phyloP scores from a whole-genome alignment of 1,140 invertebrate genomes.

The Pogonognathellus flavescens region DNA sequence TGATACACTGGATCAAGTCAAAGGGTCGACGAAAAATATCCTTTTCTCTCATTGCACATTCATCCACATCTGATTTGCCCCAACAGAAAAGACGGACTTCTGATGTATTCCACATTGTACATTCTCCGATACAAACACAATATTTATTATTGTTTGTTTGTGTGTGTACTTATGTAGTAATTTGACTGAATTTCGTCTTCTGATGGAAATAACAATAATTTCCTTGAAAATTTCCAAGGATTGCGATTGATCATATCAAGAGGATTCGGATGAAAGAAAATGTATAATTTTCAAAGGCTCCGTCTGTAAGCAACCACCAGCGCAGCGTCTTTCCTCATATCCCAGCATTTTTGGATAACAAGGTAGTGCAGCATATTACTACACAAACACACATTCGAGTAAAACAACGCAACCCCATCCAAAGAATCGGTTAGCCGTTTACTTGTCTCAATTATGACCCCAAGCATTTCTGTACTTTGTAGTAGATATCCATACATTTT shows the following conservation, averaged over 20 bases:
- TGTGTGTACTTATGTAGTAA: not conserved
- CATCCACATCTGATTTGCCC: not conserved
- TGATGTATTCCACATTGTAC: not conserved
- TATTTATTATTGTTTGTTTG: not conserved
- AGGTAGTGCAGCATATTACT: not conserved
- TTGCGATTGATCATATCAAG: slow-evolving; percentile 35
- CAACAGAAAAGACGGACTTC: not conserved
- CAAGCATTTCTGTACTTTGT: slow-evolving; percentile 6
- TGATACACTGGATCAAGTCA: not conserved
- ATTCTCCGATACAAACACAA: not conserved
- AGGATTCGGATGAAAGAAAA: slow-evolving; percentile 25
- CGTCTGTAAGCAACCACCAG: not conserved
- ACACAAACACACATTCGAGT: not conserved
- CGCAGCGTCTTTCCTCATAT: not conserved
- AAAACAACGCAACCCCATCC: slow-evolving; percentile 4
- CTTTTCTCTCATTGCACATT: not conserved
- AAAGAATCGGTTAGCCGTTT: slow-evolving; percentile 4
- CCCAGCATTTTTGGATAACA: not conserved
- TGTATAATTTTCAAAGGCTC: slow-evolving; percentile 45
- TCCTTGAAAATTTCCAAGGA: slow-evolving; percentile 9
- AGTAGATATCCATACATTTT: not conserved
- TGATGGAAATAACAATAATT: slow-evolving; percentile 7
- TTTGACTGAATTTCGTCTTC: slow-evolving; percentile 10
- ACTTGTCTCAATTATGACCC: slow-evolving; percentile 1
- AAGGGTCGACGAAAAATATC: not conserved